A percentile compares a stretch with the other conserved stretches of the same genome.
phyloP scores from a whole-genome alignment of 2,113 vertebrate genomes.

The Pseudorhombus dupliciocellatus region DNA sequence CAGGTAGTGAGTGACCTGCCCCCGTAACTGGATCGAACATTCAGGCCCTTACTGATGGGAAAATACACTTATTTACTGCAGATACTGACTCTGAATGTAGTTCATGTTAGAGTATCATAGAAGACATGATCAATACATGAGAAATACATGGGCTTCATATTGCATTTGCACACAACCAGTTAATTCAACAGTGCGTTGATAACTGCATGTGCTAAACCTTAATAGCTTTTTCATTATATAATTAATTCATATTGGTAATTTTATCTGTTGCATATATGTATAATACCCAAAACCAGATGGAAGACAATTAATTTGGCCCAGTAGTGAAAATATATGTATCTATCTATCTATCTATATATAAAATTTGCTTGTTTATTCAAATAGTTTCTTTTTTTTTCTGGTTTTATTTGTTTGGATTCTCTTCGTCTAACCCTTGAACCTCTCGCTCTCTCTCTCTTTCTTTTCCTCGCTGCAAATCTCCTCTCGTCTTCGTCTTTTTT shows the following conservation, averaged over 20 bases:
- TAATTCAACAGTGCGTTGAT: slow-evolving; percentile 38
- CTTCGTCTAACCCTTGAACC: slow-evolving; percentile 20
- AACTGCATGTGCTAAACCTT: slow-evolving; percentile 25
- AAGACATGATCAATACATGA: slow-evolving; percentile 59
- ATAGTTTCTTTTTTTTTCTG: slow-evolving; percentile 43
- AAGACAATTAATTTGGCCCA: slow-evolving; percentile 26
- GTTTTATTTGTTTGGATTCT: not conserved
- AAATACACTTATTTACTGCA: slow-evolving; percentile 65
- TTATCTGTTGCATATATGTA: slow-evolving; percentile 24
- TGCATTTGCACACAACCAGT: slow-evolving; percentile 61
- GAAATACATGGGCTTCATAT: slow-evolving; percentile 58
- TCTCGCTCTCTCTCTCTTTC: slow-evolving; percentile 19
- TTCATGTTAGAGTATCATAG: slow-evolving; percentile 64
- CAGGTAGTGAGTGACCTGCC: slow-evolving; percentile 60
- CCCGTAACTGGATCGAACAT: slow-evolving; percentile 44
- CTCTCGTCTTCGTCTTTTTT: not conserved
- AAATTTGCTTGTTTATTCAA: slow-evolving; percentile 10
- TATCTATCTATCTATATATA: too few relatives aligned
- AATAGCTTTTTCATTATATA: slow-evolving; percentile 17
- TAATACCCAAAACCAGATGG: slow-evolving; percentile 20
- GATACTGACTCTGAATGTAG: slow-evolving; percentile 69
- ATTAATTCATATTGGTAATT: not conserved
- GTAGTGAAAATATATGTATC: slow-evolving; percentile 30
- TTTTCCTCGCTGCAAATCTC: slow-evolving; percentile 7
- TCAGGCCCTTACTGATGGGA: slow-evolving; percentile 50